Conservation (phyloP, 2,888 invertebrate genomes). For the Brassicogethes aeneus region DNA sequence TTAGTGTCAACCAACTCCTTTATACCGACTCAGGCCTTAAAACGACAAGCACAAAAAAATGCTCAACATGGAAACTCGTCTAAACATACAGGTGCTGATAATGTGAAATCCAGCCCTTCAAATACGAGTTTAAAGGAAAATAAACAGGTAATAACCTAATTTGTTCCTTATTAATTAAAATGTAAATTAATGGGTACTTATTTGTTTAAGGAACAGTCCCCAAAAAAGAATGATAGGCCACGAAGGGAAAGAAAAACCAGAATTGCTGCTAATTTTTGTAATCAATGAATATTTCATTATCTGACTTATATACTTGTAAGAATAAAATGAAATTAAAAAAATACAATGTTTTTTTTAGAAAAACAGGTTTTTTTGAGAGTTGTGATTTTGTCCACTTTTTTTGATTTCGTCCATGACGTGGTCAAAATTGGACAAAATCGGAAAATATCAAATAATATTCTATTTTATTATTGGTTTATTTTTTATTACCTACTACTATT, state of each 20-base stretch:
- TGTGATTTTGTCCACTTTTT: no score
- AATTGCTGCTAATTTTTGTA: conserved; percentile 33
- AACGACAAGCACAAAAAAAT: not conserved
- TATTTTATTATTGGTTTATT: no score
- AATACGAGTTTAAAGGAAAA: not conserved
- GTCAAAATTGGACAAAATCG: no score
- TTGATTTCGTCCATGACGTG: no score
- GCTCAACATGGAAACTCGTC: conserved; percentile 5
- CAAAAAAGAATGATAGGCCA: conserved; percentile 14
- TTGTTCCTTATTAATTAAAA: not conserved
- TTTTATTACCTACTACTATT: no score
- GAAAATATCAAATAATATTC: no score
- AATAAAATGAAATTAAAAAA: no score
- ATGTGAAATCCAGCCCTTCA: not conserved
- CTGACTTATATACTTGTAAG: no score
- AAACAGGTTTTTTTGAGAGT: no score
- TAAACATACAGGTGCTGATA: conserved; percentile 2
- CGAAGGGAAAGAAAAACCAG: conserved; percentile 26
- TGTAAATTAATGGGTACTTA: conserved; percentile 3
- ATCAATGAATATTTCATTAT: conserved; percentile 4
- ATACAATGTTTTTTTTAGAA: no score
- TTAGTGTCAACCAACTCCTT: not conserved
- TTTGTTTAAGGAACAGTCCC: conserved; percentile 13
- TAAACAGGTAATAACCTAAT: not conserved
- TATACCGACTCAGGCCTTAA: not conserved